Conservation (phyloP, 2,888 invertebrate species). For the Netelia melanura region DNA sequence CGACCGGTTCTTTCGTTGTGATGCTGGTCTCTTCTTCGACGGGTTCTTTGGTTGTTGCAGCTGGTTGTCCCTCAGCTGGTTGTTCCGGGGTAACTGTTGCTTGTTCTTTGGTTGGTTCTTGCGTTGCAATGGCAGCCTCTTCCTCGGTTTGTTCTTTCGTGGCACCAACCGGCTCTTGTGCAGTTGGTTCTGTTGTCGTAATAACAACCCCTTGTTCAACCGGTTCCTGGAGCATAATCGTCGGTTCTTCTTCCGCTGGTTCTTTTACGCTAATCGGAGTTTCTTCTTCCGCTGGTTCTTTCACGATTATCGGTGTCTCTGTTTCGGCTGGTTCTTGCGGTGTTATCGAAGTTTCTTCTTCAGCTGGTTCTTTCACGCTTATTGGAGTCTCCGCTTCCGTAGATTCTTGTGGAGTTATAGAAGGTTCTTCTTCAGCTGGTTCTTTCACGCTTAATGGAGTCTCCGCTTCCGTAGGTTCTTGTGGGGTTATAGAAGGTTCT, state of each 20-base stretch:
- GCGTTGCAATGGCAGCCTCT: constrained; percentile 46
- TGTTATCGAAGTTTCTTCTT: constrained; percentile 58
- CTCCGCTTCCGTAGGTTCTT: constrained; percentile 35
- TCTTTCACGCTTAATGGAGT: background rate
- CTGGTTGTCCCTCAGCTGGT: constrained; percentile 55
- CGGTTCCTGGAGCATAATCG: too few relatives aligned
- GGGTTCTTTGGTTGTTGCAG: constrained; percentile 26
- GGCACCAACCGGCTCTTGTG: background rate
- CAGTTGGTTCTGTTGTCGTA: background rate
- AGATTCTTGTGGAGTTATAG: constrained; percentile 49
- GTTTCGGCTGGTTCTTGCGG: constrained; percentile 60
- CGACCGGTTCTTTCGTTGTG: too few relatives aligned
- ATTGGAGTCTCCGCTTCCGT: constrained; percentile 57
- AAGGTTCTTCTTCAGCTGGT: constrained; percentile 19
- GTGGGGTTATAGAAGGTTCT: constrained; percentile 50
- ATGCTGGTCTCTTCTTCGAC: too few relatives aligned
- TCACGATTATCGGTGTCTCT: background rate
- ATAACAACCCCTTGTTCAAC: background rate
- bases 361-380: constrained; percentile 48
- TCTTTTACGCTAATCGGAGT: background rate
- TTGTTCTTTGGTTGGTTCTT: constrained; percentile 44
- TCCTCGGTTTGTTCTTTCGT: constrained; percentile 37
- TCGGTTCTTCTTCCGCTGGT: background rate
- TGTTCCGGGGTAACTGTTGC: constrained; percentile 41
- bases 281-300: background rate